A percentile compares a stretch with the other conserved stretches of the same genome.
Evolutionary conservation across 2,888 invertebrate genomes (phyloP).

Genomic region (Drosophila birchii): DNA sequence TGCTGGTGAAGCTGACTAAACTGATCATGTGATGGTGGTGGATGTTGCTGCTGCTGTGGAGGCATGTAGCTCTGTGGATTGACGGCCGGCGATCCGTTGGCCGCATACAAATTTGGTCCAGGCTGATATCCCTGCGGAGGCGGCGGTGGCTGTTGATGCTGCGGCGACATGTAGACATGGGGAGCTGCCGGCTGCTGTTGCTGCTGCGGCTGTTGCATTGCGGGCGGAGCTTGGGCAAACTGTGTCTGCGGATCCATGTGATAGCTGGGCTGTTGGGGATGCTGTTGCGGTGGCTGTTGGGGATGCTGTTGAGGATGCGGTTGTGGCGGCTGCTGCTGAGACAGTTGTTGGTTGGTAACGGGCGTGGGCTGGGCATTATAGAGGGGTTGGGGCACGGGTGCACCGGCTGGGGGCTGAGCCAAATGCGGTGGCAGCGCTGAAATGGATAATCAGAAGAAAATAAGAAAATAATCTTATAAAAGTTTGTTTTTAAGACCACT

Average conservation of each 20-base stretch:
- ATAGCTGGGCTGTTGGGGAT: slow-evolving; percentile 57
- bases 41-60: slow-evolving; percentile 55
- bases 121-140: slow-evolving; percentile 63
- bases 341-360: slow-evolving; percentile 38
- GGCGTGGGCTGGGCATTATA: slow-evolving; percentile 59
- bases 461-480: no score
- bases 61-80: slow-evolving; percentile 55
- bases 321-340: slow-evolving; percentile 40
- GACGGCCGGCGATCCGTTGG: slow-evolving; percentile 61
- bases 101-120: slow-evolving; percentile 58
- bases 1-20: slow-evolving; percentile 80
- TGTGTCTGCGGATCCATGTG: slow-evolving; percentile 51
- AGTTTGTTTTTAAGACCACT: slow-evolving; percentile 5
- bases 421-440: slow-evolving; percentile 69
- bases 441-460: neutral
- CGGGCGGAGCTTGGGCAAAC: slow-evolving; percentile 55
- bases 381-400: slow-evolving; percentile 54
- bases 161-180: slow-evolving; percentile 65
- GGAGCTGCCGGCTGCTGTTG: slow-evolving; percentile 49
- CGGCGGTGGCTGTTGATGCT: slow-evolving; percentile 64
- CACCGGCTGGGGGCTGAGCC: slow-evolving; percentile 42
- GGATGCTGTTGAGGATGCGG: slow-evolving; percentile 57
- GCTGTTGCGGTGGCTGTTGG: slow-evolving; percentile 34
- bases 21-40: slow-evolving; percentile 59
- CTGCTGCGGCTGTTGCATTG: slow-evolving; percentile 53